phyloP scores from a whole-genome alignment of 1,140 invertebrate species.

The Leptinotarsa lineolata region DNA sequence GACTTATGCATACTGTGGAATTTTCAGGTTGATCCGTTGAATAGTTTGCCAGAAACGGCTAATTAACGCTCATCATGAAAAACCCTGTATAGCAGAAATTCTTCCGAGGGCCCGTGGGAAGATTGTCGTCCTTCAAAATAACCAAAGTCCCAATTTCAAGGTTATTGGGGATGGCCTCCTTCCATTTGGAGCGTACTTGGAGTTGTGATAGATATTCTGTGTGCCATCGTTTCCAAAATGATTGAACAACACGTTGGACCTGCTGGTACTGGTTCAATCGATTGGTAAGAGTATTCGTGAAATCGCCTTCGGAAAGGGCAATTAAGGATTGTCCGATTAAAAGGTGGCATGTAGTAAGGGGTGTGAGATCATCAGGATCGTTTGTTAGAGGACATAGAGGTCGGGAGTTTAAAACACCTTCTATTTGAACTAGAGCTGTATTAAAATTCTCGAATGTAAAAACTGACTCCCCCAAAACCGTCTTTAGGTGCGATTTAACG shows the following conservation, averaged over 20 bases:
- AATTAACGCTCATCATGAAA: no score
- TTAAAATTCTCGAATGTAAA: constrained; percentile 42
- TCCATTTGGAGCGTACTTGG: constrained; percentile 36
- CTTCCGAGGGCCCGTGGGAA: background rate
- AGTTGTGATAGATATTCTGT: constrained; percentile 41
- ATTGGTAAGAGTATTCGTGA: constrained; percentile 12
- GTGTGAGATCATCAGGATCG: constrained; percentile 35
- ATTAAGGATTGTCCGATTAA: constrained; percentile 35
- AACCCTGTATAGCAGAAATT: no score
- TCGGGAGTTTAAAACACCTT: constrained; percentile 37
- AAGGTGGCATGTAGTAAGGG: constrained; percentile 42
- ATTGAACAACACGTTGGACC: constrained; percentile 31
- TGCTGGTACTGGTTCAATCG: constrained; percentile 29
- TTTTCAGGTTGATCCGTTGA: no score
- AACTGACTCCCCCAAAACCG: constrained; percentile 34
- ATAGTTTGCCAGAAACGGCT: no score
- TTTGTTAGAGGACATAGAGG: constrained; percentile 33
- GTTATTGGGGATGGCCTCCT: background rate
- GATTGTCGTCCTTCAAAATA: background rate
- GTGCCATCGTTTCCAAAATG: constrained; percentile 47
- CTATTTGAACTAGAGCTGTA: constrained; percentile 42
- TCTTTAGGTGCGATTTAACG: constrained; percentile 52
- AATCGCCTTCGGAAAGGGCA: constrained; percentile 25
- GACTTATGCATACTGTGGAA: no score
- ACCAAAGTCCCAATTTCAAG: constrained; percentile 6